Evolutionary conservation across 2,888 invertebrate genomes (phyloP).

Genomic region (Drosophila macrospina): DNA sequence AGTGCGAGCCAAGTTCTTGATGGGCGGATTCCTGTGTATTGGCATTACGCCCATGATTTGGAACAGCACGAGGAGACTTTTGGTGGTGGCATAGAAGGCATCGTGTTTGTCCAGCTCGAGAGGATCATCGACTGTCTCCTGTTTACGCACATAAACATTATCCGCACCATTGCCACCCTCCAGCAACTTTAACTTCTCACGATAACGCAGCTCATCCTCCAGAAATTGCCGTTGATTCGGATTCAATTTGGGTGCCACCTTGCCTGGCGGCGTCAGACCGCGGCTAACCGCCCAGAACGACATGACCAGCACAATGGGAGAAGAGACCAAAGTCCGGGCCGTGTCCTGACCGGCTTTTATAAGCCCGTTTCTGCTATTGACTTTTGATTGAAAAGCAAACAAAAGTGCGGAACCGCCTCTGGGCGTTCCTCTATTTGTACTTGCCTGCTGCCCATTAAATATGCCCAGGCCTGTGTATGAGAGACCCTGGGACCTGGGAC

Average conservation of each 20-base stretch:
- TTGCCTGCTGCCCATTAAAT: slow-evolving; percentile 69
- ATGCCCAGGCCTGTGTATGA: slow-evolving; percentile 36
- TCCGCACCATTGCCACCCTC: slow-evolving; percentile 66
- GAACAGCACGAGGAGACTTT: slow-evolving; percentile 89
- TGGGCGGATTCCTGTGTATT: slow-evolving; percentile 88
- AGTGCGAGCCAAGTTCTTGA: slow-evolving; percentile 86
- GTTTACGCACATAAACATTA: slow-evolving; percentile 81
- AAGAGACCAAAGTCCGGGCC: slow-evolving; percentile 3
- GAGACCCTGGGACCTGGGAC: too few species aligned
- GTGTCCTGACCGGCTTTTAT: slow-evolving; percentile 42
- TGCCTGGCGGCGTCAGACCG: slow-evolving; percentile 69
- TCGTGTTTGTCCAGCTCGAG: slow-evolving; percentile 89
- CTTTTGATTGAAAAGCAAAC: slow-evolving; percentile 78
- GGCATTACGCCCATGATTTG: slow-evolving; percentile 92
- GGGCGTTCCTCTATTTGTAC: slow-evolving; percentile 63
- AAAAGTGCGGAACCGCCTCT: slow-evolving; percentile 61
- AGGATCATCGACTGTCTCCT: slow-evolving; percentile 86
- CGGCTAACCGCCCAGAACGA: slow-evolving; percentile 82
- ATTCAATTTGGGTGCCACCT: slow-evolving; percentile 84
- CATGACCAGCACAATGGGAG: slow-evolving; percentile 62
- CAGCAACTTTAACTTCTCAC: slow-evolving; percentile 79
- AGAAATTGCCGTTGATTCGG: slow-evolving; percentile 85
- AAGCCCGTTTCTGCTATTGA: slow-evolving; percentile 64
- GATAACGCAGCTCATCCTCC: slow-evolving; percentile 83
- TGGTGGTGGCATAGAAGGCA: slow-evolving; percentile 90